Evolutionary conservation across 2,888 invertebrate species (phyloP).

Genomic region (Hemaris fuciformis): DNA sequence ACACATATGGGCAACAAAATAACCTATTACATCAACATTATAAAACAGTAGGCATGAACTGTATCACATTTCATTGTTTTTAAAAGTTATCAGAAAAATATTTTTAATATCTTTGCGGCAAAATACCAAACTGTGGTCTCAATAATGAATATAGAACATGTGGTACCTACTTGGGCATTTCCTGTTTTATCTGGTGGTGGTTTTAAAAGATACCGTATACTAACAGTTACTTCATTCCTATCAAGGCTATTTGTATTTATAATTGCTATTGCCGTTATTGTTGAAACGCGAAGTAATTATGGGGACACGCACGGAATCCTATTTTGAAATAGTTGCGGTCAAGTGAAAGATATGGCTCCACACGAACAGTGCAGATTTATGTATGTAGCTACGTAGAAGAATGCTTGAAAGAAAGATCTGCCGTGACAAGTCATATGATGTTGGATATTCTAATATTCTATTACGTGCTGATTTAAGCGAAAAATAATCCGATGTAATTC

Average conservation of each 20-base stretch:
- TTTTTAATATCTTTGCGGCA: background rate
- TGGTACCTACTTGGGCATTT: constrained; percentile 5
- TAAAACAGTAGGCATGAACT: background rate
- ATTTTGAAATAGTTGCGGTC: background rate
- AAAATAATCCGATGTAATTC: no score
- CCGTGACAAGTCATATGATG: no score
- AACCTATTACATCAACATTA: background rate
- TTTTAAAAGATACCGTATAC: constrained; percentile 12
- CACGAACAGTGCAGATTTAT: no score
- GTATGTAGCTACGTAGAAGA: no score
- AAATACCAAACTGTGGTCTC: constrained; percentile 6
- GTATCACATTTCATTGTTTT: background rate
- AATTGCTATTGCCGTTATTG: constrained; percentile 10
- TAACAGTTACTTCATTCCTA: constrained; percentile 12
- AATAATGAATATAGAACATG: constrained; percentile 1
- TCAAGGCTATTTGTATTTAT: constrained; percentile 14
- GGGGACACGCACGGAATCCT: background rate
- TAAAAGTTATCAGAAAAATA: background rate
- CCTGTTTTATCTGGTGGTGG: constrained; percentile 6
- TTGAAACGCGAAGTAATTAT: constrained; percentile 14
- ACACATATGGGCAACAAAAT: no score
- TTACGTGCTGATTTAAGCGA: no score
- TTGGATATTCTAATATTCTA: no score
- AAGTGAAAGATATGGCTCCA: background rate
- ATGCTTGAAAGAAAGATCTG: no score